Base-by-base conservation (phyloP, 30 jellyfish, hydroid and myxozoan species). In the Aurelia aurita region DNA sequence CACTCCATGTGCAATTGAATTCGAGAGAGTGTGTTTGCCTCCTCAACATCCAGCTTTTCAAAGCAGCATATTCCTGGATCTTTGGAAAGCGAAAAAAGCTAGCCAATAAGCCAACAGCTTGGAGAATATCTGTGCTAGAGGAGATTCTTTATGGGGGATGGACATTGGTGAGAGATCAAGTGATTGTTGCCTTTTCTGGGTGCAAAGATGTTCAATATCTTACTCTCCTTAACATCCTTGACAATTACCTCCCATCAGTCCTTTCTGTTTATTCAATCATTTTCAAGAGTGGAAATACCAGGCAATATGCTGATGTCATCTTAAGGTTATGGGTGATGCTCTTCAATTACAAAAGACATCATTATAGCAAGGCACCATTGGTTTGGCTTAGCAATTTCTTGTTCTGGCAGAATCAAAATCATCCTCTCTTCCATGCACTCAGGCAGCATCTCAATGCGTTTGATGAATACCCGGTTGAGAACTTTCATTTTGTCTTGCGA, bases 1-100 rank as follows among this genome's bases (percentile, higher is more conserved):
- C n/a, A n/a, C n/a, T n/a, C n/a, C 80, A 76, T 76, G 80, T 55
- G 39, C 88, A 76, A 58, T 22, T 76, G 64, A 76, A 76, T 76
- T 80, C 77, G 15, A 51, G 79, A 35, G 79, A 55, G 29, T 54
- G 79, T 58, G 64, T 55, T 13, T 76, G 80, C 58, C 34, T 58
- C 58, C 44, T 54, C 54, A 58, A 54, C 35, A 54, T 76, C 58
- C 34, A 76, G 19, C 55, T 76, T 4, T 46, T 46, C 55, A 45
- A 54, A 73, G 22, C 13, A 34, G 84, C 84, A 29, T 45, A 71
- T 13, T 71, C n/a, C n/a, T n/a, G 51, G 31, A 71, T 71, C 75
- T 71, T 71, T 45, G 84, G 84, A 19, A 76, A 19, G 14, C 7
- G 44, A 19, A 71, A 44, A 45, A 10, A 12, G 26, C 55, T 71